Evolutionary conservation across 2,113 vertebrate species (phyloP).

Genomic region (Ptyas mucosa): DNA sequence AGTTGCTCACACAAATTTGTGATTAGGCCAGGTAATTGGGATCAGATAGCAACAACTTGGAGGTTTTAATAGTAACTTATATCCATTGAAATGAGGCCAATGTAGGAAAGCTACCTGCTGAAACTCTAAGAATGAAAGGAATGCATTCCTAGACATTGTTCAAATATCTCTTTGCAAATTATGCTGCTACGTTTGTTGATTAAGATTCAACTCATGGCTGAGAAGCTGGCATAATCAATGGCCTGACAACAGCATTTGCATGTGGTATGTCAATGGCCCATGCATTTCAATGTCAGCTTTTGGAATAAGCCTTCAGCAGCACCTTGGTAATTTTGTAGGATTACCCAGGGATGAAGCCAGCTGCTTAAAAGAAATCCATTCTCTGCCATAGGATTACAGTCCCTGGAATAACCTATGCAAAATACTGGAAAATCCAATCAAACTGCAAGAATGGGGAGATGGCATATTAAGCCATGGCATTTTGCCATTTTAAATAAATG

Average conservation of each 20-base stretch:
- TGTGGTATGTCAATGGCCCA: background rate
- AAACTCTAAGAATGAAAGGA: background rate
- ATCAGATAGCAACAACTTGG: background rate
- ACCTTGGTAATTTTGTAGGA: fast-evolving
- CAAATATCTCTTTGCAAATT: background rate
- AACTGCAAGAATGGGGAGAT: background rate
- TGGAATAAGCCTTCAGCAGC: fast-evolving
- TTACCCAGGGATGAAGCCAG: background rate
- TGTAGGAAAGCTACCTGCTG: background rate
- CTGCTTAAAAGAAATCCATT: background rate
- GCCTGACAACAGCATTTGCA: fast-evolving
- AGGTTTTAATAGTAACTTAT: background rate
- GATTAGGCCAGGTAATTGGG: background rate
- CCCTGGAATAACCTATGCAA: background rate
- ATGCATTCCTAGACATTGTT: background rate
- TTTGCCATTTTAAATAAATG: background rate
- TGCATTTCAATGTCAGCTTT: fast-evolving
- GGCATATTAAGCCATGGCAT: background rate
- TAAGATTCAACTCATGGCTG: background rate
- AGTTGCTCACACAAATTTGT: background rate
- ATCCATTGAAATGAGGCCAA: background rate
- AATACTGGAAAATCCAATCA: background rate
- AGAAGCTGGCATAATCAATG: fast-evolving
- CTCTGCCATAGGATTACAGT: background rate
- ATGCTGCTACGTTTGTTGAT: too few species aligned